Evolutionary conservation across 1,140 invertebrate genomes (phyloP).

Genomic region (Cydia amplana): DNA sequence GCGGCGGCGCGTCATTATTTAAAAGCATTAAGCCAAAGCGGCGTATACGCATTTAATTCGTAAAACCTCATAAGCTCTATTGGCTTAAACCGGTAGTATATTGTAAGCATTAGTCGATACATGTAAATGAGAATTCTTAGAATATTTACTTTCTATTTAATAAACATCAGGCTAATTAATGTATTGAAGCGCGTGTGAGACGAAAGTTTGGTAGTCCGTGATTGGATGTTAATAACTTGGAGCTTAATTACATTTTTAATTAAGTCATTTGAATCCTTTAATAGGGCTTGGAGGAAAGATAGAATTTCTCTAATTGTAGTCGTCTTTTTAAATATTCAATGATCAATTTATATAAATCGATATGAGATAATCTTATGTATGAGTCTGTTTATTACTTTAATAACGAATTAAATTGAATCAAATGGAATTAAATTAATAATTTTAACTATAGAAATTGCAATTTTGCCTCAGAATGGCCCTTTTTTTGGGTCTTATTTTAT

Average conservation of each 20-base stretch:
- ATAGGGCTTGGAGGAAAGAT: not conserved
- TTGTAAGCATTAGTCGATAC: conserved; percentile 39
- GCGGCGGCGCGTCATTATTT: conserved; percentile 45
- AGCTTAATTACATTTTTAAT: conserved; percentile 20
- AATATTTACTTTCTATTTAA: conserved; percentile 57
- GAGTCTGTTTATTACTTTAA: not conserved
- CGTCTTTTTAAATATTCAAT: not conserved
- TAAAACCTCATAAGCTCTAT: conserved; percentile 15
- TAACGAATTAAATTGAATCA: too few relatives aligned
- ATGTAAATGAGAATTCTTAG: conserved; percentile 48
- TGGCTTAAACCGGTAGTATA: conserved; percentile 1
- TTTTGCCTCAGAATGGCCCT: not conserved
- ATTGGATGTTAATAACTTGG: conserved; percentile 23
- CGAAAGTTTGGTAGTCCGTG: conserved; percentile 24
- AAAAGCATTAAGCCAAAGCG: conserved; percentile 1
- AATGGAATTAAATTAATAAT: too few relatives aligned
- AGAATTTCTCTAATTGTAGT: not conserved
- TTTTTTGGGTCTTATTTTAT: not conserved
- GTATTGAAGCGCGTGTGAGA: conserved; percentile 33
- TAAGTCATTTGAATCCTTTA: conserved; percentile 24
- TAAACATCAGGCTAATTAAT: conserved; percentile 53
- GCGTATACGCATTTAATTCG: not conserved
- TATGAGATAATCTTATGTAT: not conserved
- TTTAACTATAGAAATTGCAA: not conserved
- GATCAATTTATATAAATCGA: not conserved